A percentile compares a stretch with the other conserved stretches of the same genome.
These are phyloP conservation scores for Ostrea edulis DNA, from an alignment of 1,140 invertebrate genomes.

Conservation along the genomic window DNA sequence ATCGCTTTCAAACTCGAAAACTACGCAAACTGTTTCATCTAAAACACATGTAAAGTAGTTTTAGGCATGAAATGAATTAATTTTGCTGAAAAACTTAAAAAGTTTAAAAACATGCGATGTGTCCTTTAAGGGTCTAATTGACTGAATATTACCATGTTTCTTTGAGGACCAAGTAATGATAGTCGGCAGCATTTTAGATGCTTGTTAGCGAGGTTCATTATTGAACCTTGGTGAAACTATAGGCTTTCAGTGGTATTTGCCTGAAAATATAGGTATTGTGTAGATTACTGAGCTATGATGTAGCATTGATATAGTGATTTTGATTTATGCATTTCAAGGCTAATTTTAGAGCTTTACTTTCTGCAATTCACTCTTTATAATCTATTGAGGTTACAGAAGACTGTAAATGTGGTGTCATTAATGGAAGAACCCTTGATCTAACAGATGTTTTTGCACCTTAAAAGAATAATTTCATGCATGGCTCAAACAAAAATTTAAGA, in stretches of 20 bases:
- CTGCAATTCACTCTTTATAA: background rate
- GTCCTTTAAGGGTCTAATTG: background rate
- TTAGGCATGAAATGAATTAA: too few species aligned
- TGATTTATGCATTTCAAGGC: background rate
- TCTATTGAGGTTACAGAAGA: background rate
- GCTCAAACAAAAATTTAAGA: conserved; percentile 15
- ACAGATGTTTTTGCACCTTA: conserved; percentile 24
- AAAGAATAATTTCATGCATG: conserved; percentile 18
- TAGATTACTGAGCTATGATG: background rate
- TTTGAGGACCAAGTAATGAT: background rate
- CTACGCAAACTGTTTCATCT: too few species aligned
- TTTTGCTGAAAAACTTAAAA: too few species aligned
- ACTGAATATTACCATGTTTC: background rate
- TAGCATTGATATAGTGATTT: background rate
- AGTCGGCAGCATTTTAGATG: background rate
- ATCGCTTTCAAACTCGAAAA: too few species aligned
- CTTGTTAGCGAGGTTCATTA: background rate
- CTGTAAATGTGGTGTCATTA: conserved; percentile 10
- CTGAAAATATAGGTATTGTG: background rate
- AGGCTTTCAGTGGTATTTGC: background rate
- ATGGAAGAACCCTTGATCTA: conserved; percentile 11
- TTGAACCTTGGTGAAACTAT: background rate
- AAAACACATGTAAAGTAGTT: too few species aligned
- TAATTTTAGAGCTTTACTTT: background rate
- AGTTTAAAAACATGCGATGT: too few species aligned